Evolutionary conservation across 2,888 invertebrate genomes (phyloP), one percentile per base, ranked within the genome.

Genomic region (Maniola hyperantus): DNA sequence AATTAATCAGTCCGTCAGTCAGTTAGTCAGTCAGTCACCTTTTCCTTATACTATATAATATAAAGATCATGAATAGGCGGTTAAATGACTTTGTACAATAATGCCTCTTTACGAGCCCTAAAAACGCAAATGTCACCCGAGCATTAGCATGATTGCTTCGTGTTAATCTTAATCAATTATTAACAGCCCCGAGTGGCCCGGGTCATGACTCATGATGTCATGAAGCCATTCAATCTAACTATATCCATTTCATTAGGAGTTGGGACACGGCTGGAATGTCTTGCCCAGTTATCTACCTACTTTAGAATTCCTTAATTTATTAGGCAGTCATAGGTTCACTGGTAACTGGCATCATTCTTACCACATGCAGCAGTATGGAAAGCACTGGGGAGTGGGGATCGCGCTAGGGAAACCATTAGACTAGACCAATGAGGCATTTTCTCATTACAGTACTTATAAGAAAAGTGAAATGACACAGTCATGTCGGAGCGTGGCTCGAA

Each of bases 171-270:
- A 13, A 33, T 53, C 33, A 53, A 33, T 53, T 53, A 33, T 53
- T 53, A 48, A 33, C 26, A 33, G n/a, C 53, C 53, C 33, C 13
- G 26, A 13, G 6, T 7, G 53, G 26, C 53, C 33, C 26, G 33
- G 53, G 26, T 51, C 51, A 26, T 26, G 20, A 51, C 1, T 51
- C 51, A 26, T 26, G 20, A 51, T 6, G n/a, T 6, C 13, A 33
- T 6, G 13, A 33, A 33, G 33, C 13, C 33, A 53, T 33, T 6
- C 18, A 33, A 33, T 53, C 33, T 33, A 33, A 13, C 33, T 33
- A 53, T 11, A 48, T 42, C 53, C 46, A 62, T 62, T 65, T 46
- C 39, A 48, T 68, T 62, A 54, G 44, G 4, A 44, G 13, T 44
- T 44, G 13, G 5, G 46, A 53, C 44, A 39, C 36, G 39, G 15